These are phyloP conservation scores for Otis tarda DNA, from an alignment of 2,113 vertebrate species.

Conservation along the genomic window DNA sequence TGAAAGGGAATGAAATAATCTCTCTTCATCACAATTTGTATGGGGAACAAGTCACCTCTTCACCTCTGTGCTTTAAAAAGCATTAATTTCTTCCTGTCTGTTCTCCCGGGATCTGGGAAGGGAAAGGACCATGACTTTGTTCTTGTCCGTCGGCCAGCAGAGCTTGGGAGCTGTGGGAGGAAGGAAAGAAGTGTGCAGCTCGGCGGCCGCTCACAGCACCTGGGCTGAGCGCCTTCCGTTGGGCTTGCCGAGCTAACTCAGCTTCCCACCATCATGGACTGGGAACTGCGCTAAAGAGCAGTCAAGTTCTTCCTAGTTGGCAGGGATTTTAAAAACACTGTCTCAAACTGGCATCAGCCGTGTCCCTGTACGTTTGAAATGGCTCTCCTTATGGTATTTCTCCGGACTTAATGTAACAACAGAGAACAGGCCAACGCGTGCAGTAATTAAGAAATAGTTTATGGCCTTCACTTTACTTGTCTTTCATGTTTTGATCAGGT, in stretches of 20 bases:
- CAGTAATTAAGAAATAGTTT: background rate
- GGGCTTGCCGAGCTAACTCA: background rate
- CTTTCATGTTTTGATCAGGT: constrained; percentile 75
- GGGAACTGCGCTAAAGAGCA: background rate
- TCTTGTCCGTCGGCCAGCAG: background rate
- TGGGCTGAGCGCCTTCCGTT: background rate
- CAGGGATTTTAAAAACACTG: background rate
- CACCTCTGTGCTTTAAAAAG: constrained; percentile 31
- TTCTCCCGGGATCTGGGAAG: background rate
- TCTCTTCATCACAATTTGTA: background rate
- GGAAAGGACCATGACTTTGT: background rate
- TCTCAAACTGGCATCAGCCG: background rate
- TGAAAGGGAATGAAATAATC: background rate
- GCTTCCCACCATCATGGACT: background rate
- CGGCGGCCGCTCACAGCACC: background rate
- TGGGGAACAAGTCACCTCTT: constrained; percentile 8
- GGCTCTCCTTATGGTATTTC: background rate
- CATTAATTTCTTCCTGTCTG: background rate
- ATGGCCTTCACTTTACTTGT: background rate
- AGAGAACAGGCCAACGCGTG: background rate
- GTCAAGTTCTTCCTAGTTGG: background rate
- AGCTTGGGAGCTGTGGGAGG: background rate
- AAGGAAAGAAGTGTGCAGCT: background rate
- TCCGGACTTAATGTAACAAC: background rate
- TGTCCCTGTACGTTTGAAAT: background rate